These are phyloP conservation scores for Vombatus ursinus DNA, from an alignment of 2,113 vertebrate species.

Conservation along the genomic window DNA sequence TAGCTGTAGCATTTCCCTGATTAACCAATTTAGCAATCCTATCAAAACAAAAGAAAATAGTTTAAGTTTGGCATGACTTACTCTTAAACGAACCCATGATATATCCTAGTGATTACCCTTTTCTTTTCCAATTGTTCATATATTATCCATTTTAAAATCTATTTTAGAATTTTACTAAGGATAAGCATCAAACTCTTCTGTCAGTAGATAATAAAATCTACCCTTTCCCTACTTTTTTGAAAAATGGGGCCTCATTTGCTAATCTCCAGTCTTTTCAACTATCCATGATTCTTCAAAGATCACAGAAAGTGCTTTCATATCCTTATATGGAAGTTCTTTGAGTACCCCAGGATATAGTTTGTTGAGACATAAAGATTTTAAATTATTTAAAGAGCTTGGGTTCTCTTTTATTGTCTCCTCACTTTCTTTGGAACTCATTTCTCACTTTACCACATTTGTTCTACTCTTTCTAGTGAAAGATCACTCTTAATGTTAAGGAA, in stretches of 20 bases:
- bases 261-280: not conserved
- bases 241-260: not conserved
- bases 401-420: conserved; percentile 37
- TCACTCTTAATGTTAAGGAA: not conserved
- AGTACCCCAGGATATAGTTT: not conserved
- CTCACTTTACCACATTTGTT: accelerated
- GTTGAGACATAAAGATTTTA: not conserved
- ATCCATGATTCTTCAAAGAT: conserved; percentile 12
- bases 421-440: conserved; percentile 19
- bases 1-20: too few relatives aligned
- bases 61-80: too few relatives aligned
- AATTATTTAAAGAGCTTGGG: not conserved
- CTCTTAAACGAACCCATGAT: too few relatives aligned
- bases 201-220: not conserved
- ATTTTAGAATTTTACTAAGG: too few relatives aligned
- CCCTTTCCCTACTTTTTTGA: not conserved
- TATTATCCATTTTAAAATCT: too few relatives aligned
- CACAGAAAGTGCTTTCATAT: not conserved
- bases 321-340: not conserved
- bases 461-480: not conserved
- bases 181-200: not conserved
- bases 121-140: too few relatives aligned
- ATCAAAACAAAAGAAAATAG: too few relatives aligned
- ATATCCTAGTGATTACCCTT: too few relatives aligned
- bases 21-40: too few relatives aligned